These are phyloP conservation scores for Thymallus thymallus DNA, from an alignment of 2,113 vertebrate genomes.

Conservation along the genomic window DNA sequence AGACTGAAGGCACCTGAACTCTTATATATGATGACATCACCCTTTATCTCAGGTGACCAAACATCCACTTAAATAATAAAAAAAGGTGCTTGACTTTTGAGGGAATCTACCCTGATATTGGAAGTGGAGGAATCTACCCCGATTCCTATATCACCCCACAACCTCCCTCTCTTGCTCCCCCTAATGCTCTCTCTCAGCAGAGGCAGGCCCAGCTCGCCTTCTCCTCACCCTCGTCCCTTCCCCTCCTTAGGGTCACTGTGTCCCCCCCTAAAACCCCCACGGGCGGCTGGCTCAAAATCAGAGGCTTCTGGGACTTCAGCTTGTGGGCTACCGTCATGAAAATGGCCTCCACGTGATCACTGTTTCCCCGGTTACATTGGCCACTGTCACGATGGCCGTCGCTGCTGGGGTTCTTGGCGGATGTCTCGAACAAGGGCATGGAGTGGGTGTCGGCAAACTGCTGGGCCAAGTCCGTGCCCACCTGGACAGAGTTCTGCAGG, in stretches of 20 bases:
- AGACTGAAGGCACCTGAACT: background rate
- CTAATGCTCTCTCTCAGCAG: constrained; percentile 66
- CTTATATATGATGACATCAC: background rate
- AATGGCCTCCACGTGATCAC: constrained; percentile 94
- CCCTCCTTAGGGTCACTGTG: constrained; percentile 74
- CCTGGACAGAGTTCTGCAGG: constrained; percentile 83
- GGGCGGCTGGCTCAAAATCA: constrained; percentile 86
- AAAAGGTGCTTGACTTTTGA: too few relatives aligned
- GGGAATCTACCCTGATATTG: too few relatives aligned
- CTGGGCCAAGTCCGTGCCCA: constrained; percentile 88
- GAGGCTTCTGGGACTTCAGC: constrained; percentile 93
- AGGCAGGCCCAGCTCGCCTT: constrained; percentile 77
- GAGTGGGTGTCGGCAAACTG: constrained; percentile 92
- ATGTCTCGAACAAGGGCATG: constrained; percentile 95
- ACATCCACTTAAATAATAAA: background rate
- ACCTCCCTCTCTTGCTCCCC: background rate
- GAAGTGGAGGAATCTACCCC: too few relatives aligned
- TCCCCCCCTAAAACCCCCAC: constrained; percentile 30
- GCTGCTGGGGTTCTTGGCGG: constrained; percentile 85
- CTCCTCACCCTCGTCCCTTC: constrained; percentile 58
- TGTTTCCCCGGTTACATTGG: constrained; percentile 52
- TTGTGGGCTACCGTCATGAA: constrained; percentile 97
- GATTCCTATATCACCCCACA: background rate
- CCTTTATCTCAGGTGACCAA: background rate
- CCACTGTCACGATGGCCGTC: constrained; percentile 22